A percentile compares a stretch with the other conserved stretches of the same genome.
Evolutionary conservation across 37 sponge, comb jelly and placozoan species (phyloP).

Genomic region (Dysidea cf. avara): DNA sequence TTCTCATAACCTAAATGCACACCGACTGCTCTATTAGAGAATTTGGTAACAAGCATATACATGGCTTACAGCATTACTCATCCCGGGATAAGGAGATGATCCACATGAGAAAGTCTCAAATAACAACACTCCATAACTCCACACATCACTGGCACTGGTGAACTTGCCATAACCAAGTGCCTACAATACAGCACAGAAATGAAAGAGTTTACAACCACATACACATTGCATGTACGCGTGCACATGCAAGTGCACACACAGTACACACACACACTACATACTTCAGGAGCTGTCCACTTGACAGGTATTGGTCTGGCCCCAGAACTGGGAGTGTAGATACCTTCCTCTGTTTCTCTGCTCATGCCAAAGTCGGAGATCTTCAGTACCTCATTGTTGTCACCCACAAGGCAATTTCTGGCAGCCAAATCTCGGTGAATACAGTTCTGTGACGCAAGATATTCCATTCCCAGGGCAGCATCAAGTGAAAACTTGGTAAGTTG

Average conservation of each 20-base stretch:
- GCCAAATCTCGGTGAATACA: constrained; percentile 87
- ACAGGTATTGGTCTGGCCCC: constrained; percentile 70
- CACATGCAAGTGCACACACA: no score
- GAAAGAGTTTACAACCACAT: no score
- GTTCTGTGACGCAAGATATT: constrained; percentile 63
- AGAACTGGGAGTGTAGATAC: constrained; percentile 75
- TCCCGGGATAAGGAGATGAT: constrained; percentile 57
- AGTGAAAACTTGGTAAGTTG: constrained; percentile 56
- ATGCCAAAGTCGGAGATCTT: constrained; percentile 88
- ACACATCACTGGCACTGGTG: constrained; percentile 63
- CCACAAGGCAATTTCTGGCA: constrained; percentile 76
- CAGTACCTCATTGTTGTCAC: constrained; percentile 38
- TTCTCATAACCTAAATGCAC: no score
- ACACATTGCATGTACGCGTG: no score
- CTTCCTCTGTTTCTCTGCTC: constrained; percentile 76
- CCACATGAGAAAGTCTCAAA: constrained; percentile 69
- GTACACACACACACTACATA: neutral
- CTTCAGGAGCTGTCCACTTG: constrained; percentile 89
- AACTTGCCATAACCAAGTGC: constrained; percentile 56
- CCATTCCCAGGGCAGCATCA: constrained; percentile 63
- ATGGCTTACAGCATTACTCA: constrained; percentile 27
- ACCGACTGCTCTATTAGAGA: no score
- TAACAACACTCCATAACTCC: constrained; percentile 63
- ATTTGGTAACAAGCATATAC: no score
- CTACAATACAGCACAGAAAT: no score